phyloP scores from a whole-genome alignment of 1,140 invertebrate species.

The Drosophila takahashii region DNA sequence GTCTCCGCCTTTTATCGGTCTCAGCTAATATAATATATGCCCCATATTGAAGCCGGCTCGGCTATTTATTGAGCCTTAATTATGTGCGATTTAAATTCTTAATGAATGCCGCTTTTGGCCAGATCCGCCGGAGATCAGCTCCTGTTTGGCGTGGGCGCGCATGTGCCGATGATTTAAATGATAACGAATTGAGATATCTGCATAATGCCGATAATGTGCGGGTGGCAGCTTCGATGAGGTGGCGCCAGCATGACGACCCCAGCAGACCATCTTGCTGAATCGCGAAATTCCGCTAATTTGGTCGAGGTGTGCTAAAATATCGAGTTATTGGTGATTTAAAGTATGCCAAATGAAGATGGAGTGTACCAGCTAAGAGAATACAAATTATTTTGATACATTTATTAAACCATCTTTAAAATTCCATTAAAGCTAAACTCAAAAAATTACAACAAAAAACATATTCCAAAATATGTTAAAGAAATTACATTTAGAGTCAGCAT shows the following conservation, averaged over 20 bases:
- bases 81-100: conserved; percentile 82
- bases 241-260: conserved; percentile 35
- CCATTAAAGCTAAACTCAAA: no score
- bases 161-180: conserved; percentile 76
- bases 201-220: conserved; percentile 52
- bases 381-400: no score
- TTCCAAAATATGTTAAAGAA: no score
- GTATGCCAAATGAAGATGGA: not conserved
- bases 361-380: no score
- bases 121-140: conserved; percentile 16
- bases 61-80: conserved; percentile 79
- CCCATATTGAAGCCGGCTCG: conserved; percentile 70
- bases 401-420: no score
- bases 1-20: conserved; percentile 16
- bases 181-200: conserved; percentile 70
- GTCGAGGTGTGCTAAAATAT: conserved; percentile 8
- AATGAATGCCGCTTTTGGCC: conserved; percentile 73
- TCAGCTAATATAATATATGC: conserved; percentile 60
- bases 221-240: conserved; percentile 13
- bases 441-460: no score
- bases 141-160: conserved; percentile 40
- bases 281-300: conserved; percentile 16
- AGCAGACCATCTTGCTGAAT: conserved; percentile 4
- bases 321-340: not conserved
- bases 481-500: no score